A percentile compares a stretch with the other conserved stretches of the same genome.
Evolutionary conservation across 1,140 invertebrate genomes (phyloP).

Genomic region (Bursaphelenchus mucronatus): DNA sequence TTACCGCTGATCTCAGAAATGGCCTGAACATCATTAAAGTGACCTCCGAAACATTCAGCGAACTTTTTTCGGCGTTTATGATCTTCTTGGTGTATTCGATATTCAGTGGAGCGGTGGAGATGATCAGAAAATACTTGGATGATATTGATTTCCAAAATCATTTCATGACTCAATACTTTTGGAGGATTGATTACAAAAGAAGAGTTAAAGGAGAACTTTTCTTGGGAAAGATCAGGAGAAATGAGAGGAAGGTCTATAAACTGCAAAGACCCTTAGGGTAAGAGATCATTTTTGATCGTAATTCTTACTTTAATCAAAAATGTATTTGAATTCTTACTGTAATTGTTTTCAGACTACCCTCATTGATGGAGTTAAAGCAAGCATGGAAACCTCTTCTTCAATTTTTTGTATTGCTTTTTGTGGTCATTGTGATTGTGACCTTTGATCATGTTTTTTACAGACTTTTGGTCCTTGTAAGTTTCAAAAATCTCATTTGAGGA

Average conservation of each 20-base stretch:
- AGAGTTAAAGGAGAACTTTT: neutral
- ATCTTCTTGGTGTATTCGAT: constrained; percentile 35
- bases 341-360: constrained; percentile 9
- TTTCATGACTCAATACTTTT: constrained; percentile 25
- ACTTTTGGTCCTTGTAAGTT: constrained; percentile 25
- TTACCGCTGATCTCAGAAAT: constrained; percentile 30
- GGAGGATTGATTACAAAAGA: constrained; percentile 22
- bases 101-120: constrained; percentile 18
- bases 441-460: constrained; percentile 36
- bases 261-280: constrained; percentile 17
- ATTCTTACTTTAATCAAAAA: neutral
- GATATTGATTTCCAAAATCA: constrained; percentile 27
- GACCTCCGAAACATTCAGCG: constrained; percentile 21
- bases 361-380: constrained; percentile 9
- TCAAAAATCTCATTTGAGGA: neutral
- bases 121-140: constrained; percentile 26
- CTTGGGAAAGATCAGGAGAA: constrained; percentile 9
- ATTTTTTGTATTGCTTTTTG: constrained; percentile 25
- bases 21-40: constrained; percentile 30
- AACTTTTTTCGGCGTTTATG: constrained; percentile 27
- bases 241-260: constrained; percentile 16
- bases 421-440: constrained; percentile 9
- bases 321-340: neutral
- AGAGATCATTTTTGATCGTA: neutral
- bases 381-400: constrained; percentile 24